Conservation (phyloP, 2,797 vertebrate genomes). For the Urocyon cinereoargenteus region DNA sequence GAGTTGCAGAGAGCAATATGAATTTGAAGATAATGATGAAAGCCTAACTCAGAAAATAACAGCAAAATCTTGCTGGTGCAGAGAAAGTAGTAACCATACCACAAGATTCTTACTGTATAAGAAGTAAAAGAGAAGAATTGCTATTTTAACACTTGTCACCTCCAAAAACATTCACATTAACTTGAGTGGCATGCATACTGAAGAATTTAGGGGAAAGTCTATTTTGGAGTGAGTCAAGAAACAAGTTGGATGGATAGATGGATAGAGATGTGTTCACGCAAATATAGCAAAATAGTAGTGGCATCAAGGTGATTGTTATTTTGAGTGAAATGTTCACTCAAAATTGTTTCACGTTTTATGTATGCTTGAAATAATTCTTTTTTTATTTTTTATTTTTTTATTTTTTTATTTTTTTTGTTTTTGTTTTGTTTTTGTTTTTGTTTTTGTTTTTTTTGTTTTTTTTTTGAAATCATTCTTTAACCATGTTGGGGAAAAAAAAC, state of each 20-base stretch:
- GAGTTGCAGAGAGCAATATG: not conserved
- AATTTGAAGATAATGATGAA: constrained; percentile 11
- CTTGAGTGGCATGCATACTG: not conserved
- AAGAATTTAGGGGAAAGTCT: not conserved
- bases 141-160: not conserved
- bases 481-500: not conserved
- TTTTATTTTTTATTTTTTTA: too few relatives aligned
- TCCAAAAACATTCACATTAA: not conserved
- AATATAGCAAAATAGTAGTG: not conserved
- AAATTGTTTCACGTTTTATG: not conserved
- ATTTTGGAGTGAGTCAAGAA: not conserved
- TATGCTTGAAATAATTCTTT: not conserved
- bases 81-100: not conserved
- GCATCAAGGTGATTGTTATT: not conserved
- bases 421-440: too few relatives aligned
- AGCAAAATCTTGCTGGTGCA: not conserved
- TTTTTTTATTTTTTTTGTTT: too few relatives aligned
- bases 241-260: not conserved
- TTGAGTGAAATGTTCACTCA: not conserved
- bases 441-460: too few relatives aligned
- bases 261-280: not conserved
- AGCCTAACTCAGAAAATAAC: not conserved
- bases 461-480: constrained; percentile 13
- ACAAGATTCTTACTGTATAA: not conserved
- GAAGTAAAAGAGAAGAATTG: not conserved